Base-by-base conservation (phyloP, 2,888 invertebrate species). In the Hermodice carunculata region DNA sequence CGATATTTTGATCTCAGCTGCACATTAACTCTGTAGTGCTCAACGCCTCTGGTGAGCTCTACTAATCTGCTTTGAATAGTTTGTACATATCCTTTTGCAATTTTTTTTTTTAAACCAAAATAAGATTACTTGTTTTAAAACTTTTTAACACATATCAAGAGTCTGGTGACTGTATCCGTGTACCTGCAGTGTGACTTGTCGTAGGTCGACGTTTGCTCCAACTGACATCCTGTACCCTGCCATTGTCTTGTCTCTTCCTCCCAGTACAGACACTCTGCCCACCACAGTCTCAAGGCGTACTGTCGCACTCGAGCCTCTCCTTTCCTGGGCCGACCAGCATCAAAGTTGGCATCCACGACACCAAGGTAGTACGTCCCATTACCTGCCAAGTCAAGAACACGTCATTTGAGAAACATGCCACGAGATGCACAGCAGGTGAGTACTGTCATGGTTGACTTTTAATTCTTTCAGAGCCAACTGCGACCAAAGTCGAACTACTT, bases 201-300 rank as follows among this genome's bases (percentile, higher is more conserved):
- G 40, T 73, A 72, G 14, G 78, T 77, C n/a, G 81, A 80, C 11
- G 67, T 58, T 8, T 66, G 69, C 22, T 71, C 66, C 19, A 78
- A 71, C 40, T 61, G 59, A 62, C 85, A 85, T 3, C 84, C 84
- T 22, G 75, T 69, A 3, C 69, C 61, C 14, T 75, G 74, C 84
- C 85, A 84, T 4, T 62, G 44, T 19, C 67, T 60, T 11, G 42
- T 49, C 5, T 54, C 51, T 4, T 67, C 53, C 54, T 82, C 71
- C 83, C 84, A 84, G 76, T 74, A 82, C 19, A 84, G 63, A 70
- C 85, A 85, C 34, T 78, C 68, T 17, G 78, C 78, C 76, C 78
- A 79, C 84, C 84, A 84, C 37, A 81, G 51, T 29, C 69, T 75
- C 11, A 85, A 64, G 8, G 73, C 72, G 72, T 85, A 85, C 53